Conservation (phyloP, 2,888 invertebrate genomes). For the Stegana nigrithorax region DNA sequence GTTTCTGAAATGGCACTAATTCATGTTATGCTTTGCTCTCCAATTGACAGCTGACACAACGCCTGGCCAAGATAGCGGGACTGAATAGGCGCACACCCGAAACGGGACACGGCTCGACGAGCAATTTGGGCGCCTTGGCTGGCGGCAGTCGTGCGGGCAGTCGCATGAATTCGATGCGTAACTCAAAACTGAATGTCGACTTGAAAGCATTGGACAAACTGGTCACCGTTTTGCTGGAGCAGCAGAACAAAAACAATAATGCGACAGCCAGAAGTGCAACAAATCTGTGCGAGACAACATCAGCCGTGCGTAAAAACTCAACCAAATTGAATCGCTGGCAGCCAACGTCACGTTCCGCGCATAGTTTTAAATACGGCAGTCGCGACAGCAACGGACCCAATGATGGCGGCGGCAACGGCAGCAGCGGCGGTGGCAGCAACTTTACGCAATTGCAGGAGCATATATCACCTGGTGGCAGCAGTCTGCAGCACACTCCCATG, state of each 20-base stretch:
- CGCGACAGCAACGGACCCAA: constrained; percentile 23
- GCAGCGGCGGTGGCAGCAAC: constrained; percentile 20
- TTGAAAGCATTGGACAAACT: constrained; percentile 75
- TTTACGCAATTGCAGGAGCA: constrained; percentile 48
- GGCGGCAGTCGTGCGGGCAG: constrained; percentile 43
- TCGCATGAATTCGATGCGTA: constrained; percentile 61
- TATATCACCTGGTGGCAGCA: constrained; percentile 21
- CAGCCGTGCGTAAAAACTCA: constrained; percentile 46
- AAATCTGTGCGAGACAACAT: background rate
- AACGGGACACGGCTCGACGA: constrained; percentile 32
- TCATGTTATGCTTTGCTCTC: background rate
- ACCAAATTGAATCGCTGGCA: constrained; percentile 66
- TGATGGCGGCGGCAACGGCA: constrained; percentile 12
- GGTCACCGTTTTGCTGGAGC: constrained; percentile 73
- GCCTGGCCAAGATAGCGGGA: constrained; percentile 63
- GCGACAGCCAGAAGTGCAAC: constrained; percentile 26
- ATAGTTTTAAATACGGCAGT: constrained; percentile 49
- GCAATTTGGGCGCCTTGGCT: constrained; percentile 35
- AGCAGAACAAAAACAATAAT: constrained; percentile 45
- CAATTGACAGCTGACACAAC: constrained; percentile 61
- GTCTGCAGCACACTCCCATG: constrained; percentile 45
- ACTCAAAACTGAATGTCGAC: constrained; percentile 71
- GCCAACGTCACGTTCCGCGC: constrained; percentile 67
- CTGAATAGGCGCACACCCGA: constrained; percentile 44
- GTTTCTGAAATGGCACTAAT: background rate